These are phyloP conservation scores for Aplocera efformata DNA, from an alignment of 2,888 invertebrate species.

Conservation along the genomic window DNA sequence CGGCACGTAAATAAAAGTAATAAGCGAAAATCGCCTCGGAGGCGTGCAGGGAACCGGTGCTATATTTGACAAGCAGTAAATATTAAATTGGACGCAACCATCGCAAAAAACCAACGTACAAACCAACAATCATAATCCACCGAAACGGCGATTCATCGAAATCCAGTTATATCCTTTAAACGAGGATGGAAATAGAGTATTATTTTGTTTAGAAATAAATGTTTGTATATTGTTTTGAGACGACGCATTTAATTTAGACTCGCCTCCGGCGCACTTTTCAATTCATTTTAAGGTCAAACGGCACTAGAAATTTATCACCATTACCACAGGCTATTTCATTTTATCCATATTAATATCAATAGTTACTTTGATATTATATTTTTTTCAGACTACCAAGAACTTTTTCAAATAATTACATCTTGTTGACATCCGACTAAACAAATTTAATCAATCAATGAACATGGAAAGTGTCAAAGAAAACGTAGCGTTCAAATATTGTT, in stretches of 20 bases:
- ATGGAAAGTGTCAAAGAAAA: conserved; percentile 58
- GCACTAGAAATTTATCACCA: too few species aligned
- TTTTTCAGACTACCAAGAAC: too few species aligned
- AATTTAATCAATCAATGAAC: conserved; percentile 70
- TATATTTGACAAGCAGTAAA: conserved; percentile 70
- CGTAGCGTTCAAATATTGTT: conserved; percentile 67
- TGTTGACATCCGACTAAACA: too few species aligned
- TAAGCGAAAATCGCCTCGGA: conserved; percentile 44
- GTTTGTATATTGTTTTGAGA: conserved; percentile 43
- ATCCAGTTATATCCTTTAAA: conserved; percentile 60
- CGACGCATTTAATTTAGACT: conserved; percentile 61
- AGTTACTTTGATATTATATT: too few species aligned
- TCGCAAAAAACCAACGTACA: conserved; percentile 50
- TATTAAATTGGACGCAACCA: conserved; percentile 63
- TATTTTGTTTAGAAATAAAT: conserved; percentile 51
- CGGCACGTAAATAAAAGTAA: conserved; percentile 57
- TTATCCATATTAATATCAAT: too few species aligned
- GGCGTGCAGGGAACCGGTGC: conserved; percentile 51
- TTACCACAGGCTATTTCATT: too few species aligned
- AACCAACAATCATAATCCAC: conserved; percentile 51
- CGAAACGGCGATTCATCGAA: conserved; percentile 61
- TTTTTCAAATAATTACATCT: too few species aligned
- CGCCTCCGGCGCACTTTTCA: conserved; percentile 57
- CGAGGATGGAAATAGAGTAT: conserved; percentile 61
- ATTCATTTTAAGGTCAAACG: conserved; percentile 68